A percentile compares a stretch with the other conserved stretches of the same genome.
Evolutionary conservation across 2,888 invertebrate genomes (phyloP).

Genomic region (Spodoptera littoralis): DNA sequence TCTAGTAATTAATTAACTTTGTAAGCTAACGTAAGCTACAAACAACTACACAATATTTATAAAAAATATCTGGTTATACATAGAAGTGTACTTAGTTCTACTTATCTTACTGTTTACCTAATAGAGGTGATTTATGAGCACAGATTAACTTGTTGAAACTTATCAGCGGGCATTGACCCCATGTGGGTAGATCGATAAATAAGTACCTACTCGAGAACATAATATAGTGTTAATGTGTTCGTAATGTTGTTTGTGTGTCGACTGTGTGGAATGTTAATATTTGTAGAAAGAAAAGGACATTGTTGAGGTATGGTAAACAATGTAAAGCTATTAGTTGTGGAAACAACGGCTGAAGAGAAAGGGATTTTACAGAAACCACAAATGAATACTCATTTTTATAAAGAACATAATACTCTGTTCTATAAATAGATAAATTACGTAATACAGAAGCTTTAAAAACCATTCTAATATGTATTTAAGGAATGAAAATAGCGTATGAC

Average conservation of each 20-base stretch:
- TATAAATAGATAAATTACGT: too few relatives aligned
- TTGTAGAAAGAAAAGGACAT: too few relatives aligned
- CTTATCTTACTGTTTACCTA: conserved; percentile 55
- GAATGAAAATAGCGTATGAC: too few relatives aligned
- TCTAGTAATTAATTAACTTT: conserved; percentile 20
- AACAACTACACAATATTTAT: conserved; percentile 5
- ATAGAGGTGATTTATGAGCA: conserved; percentile 53
- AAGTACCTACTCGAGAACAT: conserved; percentile 10
- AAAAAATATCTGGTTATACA: conserved; percentile 19
- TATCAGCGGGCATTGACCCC: conserved; percentile 52
- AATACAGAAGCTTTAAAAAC: too few relatives aligned
- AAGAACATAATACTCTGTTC: too few relatives aligned
- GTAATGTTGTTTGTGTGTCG: conserved; percentile 15
- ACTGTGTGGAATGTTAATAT: neutral
- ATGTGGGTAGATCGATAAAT: conserved; percentile 42
- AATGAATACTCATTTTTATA: too few relatives aligned
- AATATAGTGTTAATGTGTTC: conserved; percentile 39
- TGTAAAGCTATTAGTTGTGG: too few relatives aligned
- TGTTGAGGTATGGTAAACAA: too few relatives aligned
- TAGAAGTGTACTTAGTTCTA: conserved; percentile 22
- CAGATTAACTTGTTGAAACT: conserved; percentile 52
- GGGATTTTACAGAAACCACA: too few relatives aligned
- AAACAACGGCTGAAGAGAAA: too few relatives aligned
- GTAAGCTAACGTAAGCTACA: neutral
- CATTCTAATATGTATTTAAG: too few relatives aligned